Conservation (phyloP, 2,888 invertebrate species). For the Omphaloscelis lunosa region DNA sequence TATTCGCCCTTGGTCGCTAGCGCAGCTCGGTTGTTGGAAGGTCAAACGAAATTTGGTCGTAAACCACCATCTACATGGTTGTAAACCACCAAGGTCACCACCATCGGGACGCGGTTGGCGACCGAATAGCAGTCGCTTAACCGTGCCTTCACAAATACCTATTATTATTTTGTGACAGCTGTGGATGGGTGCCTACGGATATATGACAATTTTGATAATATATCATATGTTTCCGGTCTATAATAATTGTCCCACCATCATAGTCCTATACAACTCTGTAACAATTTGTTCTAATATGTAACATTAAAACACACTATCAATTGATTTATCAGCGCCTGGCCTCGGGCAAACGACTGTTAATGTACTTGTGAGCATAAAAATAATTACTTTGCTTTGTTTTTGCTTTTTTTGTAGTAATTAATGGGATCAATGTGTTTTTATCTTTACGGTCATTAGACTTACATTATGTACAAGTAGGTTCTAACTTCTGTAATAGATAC, state of each 20-base stretch:
- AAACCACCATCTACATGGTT: too few relatives aligned
- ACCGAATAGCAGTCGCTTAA: too few relatives aligned
- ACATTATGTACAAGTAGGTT: constrained; percentile 6
- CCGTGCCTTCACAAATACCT: neutral
- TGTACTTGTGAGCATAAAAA: constrained; percentile 29
- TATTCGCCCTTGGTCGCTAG: too few relatives aligned
- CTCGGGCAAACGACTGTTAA: constrained; percentile 24
- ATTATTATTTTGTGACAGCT: neutral
- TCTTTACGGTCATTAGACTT: constrained; percentile 44
- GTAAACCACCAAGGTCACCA: too few relatives aligned
- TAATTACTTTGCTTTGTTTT: constrained; percentile 25
- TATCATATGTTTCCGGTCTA: constrained; percentile 8
- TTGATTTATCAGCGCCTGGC: constrained; percentile 51
- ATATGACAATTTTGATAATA: constrained; percentile 17
- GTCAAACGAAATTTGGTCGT: too few relatives aligned
- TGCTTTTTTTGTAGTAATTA: constrained; percentile 34
- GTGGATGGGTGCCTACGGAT: neutral
- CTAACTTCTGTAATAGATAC: neutral
- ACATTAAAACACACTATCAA: constrained; percentile 21
- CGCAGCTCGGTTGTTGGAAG: too few relatives aligned
- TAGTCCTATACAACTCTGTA: neutral
- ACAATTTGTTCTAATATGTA: neutral
- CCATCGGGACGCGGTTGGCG: too few relatives aligned
- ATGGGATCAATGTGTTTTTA: constrained; percentile 50
- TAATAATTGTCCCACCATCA: neutral